These are phyloP conservation scores for Gobio gobio DNA, from an alignment of 2,113 vertebrate species.

Conservation along the genomic window DNA sequence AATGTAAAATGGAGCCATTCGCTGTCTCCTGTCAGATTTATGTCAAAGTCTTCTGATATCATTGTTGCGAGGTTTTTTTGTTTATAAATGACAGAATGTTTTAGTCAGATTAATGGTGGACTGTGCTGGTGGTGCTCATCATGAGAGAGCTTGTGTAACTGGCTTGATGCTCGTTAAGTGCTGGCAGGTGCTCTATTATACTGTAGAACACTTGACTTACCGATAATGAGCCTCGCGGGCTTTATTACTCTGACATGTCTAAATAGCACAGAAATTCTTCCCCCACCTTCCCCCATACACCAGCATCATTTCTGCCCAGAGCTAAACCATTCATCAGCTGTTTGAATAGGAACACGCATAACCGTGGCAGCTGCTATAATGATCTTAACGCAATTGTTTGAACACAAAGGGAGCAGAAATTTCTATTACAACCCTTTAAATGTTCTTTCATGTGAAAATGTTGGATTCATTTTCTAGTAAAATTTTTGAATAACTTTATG, in stretches of 20 bases:
- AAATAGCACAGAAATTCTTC: slow-evolving; percentile 27
- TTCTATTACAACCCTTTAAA: not conserved
- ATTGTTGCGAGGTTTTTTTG: not conserved
- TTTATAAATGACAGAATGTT: not conserved
- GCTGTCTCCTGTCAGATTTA: too few species aligned
- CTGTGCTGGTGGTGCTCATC: not conserved
- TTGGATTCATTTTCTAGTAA: not conserved
- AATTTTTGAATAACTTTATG: too few species aligned
- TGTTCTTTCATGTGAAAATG: not conserved
- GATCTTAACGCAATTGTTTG: not conserved
- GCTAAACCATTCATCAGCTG: slow-evolving; percentile 15
- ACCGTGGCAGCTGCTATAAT: too few species aligned
- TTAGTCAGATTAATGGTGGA: not conserved
- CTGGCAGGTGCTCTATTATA: slow-evolving; percentile 58
- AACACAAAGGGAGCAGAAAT: not conserved
- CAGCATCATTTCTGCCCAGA: not conserved
- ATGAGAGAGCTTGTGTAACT: slow-evolving; percentile 4
- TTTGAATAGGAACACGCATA: slow-evolving; percentile 17
- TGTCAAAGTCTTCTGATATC: too few species aligned
- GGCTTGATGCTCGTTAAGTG: slow-evolving; percentile 29
- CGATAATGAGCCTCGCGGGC: slow-evolving; percentile 44
- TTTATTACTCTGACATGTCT: slow-evolving; percentile 51
- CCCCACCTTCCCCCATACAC: not conserved
- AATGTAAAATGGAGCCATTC: too few species aligned
- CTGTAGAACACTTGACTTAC: slow-evolving; percentile 44